Base-by-base conservation (phyloP, 2,113 vertebrate genomes). In the Bambusicola thoracicus region DNA sequence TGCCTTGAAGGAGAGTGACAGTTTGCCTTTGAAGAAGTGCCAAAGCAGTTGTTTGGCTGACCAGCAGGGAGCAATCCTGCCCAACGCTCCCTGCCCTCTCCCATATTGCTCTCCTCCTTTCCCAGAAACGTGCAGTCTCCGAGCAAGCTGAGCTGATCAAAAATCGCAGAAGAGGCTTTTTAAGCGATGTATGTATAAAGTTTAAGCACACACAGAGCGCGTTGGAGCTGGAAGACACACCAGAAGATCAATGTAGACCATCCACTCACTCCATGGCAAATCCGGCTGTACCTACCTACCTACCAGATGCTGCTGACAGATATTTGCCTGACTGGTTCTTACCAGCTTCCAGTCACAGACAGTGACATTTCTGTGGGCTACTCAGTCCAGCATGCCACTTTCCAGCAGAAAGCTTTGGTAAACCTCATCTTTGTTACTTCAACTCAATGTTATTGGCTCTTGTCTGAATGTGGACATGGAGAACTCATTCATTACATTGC, bases 41-140 rank as follows among this genome's bases (percentile, higher is more conserved):
- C 96, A 97, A 91, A 83, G 91, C 94, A 94, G 96, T 91, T 85
- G 85, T 14, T 66, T 51, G 81, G 89, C 81, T 94, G 94, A 91
- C 46, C 96, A 92, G 96, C 91, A 83, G 94, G 93, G 79, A 94
- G 38, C 82, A 85, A 51, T 62, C 89, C 89, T 83, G 82, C 82
- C 90, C 85, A 85, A 2, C 41, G 6, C 76, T 88, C 93, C 76
- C 87, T 65, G 85, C 72, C 91, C 89, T 92, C 87, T 92, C 85
- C 91, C 92, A 62, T 0, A 68, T 13, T 3, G 29, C 73, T 94
- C 22, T 69, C 68, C 87, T 67, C 3, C 85, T 70, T 95, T 93
- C 93, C 89, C 91, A 95, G 91, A 94, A 96, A 91, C 70, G 53
- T 22, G 41, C n/a, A 20, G 63, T 11, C 63, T 36, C 1, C 0